These are phyloP conservation scores for Heteractis magnifica DNA, from an alignment of 92 coral and sea anemone species.

Conservation along the genomic window DNA sequence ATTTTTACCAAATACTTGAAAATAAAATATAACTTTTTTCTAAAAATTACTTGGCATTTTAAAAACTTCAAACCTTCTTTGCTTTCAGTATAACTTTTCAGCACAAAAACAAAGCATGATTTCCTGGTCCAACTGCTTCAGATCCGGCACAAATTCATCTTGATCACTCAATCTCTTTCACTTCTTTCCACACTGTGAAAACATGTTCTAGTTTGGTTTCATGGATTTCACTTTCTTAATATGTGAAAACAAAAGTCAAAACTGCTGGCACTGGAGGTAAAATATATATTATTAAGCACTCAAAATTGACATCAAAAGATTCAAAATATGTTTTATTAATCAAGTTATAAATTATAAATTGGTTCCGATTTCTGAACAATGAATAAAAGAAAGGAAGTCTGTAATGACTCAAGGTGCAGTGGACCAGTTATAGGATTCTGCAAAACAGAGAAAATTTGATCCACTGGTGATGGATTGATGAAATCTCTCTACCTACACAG, in stretches of 20 bases:
- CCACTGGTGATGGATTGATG: neutral
- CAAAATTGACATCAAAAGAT: neutral
- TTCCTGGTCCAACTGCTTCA: constrained; percentile 3
- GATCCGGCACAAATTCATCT: neutral
- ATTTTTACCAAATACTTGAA: neutral
- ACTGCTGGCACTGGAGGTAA: neutral
- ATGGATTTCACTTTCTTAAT: neutral
- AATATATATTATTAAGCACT: neutral
- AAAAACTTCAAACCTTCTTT: neutral
- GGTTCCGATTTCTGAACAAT: neutral
- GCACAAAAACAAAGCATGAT: neutral
- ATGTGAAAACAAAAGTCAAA: neutral
- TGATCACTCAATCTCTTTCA: neutral
- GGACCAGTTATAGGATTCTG: neutral
- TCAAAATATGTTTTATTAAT: neutral
- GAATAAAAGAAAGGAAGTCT: neutral
- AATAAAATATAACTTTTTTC: neutral
- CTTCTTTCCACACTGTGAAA: neutral
- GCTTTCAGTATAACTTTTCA: neutral
- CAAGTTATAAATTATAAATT: neutral
- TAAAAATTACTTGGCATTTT: neutral
- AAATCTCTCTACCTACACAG: neutral
- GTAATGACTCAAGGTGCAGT: neutral
- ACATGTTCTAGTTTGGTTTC: constrained; percentile 1
- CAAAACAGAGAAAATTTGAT: neutral